phyloP scores from a whole-genome alignment of 2,888 invertebrate species.

The Nowickia ferox region DNA sequence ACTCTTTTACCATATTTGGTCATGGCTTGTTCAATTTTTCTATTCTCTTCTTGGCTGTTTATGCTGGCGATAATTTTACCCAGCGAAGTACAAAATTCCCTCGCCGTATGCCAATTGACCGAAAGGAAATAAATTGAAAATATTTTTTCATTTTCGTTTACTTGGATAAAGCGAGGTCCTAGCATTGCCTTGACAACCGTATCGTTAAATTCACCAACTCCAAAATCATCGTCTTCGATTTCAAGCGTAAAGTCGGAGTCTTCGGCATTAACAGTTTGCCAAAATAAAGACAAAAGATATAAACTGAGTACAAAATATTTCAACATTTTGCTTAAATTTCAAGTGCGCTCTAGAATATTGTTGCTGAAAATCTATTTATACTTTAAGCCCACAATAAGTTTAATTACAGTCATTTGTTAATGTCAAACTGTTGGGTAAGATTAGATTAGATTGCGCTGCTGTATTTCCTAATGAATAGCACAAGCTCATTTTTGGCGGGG shows the following conservation, averaged over 20 bases:
- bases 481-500: too few species aligned
- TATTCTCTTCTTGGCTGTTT: slow-evolving; percentile 5
- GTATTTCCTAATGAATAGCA: too few species aligned
- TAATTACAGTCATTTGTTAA: slow-evolving; percentile 31
- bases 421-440: not conserved
- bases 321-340: slow-evolving; percentile 20
- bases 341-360: not conserved
- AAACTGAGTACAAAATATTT: slow-evolving; percentile 38
- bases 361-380: slow-evolving; percentile 22
- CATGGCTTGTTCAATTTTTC: not conserved
- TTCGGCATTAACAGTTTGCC: slow-evolving; percentile 11
- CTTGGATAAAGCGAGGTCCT: not conserved
- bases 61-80: slow-evolving; percentile 66
- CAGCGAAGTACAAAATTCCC: slow-evolving; percentile 65
- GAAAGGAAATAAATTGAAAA: slow-evolving; percentile 11
- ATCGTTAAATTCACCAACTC: not conserved
- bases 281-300: not conserved
- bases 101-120: slow-evolving; percentile 72
- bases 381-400: not conserved
- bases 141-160: not conserved
- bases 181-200: not conserved
- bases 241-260: not conserved
- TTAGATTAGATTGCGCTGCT: not conserved
- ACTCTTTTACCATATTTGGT: not conserved
- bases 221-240: not conserved